Evolutionary conservation across 2,888 invertebrate genomes (phyloP).

Genomic region (Latrodectus hesperus): DNA sequence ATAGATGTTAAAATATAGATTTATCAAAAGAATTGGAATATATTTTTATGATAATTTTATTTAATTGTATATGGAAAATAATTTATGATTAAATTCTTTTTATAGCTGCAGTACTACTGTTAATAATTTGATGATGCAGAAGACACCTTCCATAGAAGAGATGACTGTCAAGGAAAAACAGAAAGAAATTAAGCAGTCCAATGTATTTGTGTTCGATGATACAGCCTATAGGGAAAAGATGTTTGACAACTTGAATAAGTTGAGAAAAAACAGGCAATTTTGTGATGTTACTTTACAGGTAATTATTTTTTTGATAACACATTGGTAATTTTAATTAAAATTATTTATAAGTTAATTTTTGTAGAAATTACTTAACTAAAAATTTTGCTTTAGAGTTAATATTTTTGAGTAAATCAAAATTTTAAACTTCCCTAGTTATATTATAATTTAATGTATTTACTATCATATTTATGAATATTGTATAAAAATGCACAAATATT

Average conservation of each 20-base stretch:
- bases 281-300: constrained; percentile 90
- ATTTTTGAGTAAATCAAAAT: too few species aligned
- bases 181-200: constrained; percentile 35
- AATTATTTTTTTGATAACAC: not conserved
- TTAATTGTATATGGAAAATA: not conserved
- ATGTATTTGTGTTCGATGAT: constrained; percentile 72
- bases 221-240: constrained; percentile 74
- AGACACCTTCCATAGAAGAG: constrained; percentile 38
- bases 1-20: not conserved
- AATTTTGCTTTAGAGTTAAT: too few species aligned
- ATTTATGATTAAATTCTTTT: not conserved
- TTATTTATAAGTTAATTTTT: too few species aligned
- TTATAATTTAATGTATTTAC: too few species aligned
- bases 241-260: constrained; percentile 83
- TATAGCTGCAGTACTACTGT: constrained; percentile 47
- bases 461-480: too few species aligned
- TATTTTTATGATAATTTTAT: not conserved
- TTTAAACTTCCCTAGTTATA: too few species aligned
- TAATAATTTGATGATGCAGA: constrained; percentile 54
- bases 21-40: not conserved
- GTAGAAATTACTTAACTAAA: too few species aligned
- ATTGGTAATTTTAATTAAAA: too few species aligned
- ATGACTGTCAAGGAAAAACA: constrained; percentile 64
- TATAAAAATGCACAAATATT: too few species aligned
- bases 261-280: constrained; percentile 88